Base-by-base conservation (phyloP, 2,797 vertebrate species). In the Cuniculus paca region DNA sequence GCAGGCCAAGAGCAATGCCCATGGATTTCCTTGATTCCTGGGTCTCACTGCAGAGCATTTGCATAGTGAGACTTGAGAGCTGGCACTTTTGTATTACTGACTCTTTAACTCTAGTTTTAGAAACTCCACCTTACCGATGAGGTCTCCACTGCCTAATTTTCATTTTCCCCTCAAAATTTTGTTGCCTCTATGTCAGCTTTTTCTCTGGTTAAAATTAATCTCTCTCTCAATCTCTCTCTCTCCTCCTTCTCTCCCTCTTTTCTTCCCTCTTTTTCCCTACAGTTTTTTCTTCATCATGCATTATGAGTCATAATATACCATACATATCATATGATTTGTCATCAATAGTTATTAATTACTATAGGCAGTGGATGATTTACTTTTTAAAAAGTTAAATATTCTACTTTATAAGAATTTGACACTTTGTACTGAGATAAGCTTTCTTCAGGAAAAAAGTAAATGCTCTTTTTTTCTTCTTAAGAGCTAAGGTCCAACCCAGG, bases 401-500 rank as follows among this genome's bases (percentile, higher is more conserved):
- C 60, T n/a, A 42, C 54, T 88, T 65, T 77, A 60, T 94, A 90
- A 92, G 13, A 94, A 70, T 56, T 34, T n/a, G 52, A 26, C 26
- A 61, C 61, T 75, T 63, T 81, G 17, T 75, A 68, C 42, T 91
- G 72, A 94, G 50, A 75, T 84, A 88, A 93, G 22, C 34, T 83
- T 93, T 96, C 48, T 77, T 80, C 54, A 91, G 14, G 56, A 42
- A 92, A 42, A 80, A 84, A 92, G n/a, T n/a, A n/a, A n/a, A n/a
- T n/a, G n/a, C n/a, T n/a, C n/a, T 10, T 17, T 36, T 17, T 86
- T 65, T 68, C 48, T 26, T 12, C 0, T 58, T 58, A 26, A 39
- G 9, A 78, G 19, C 22, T 65, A 31, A 36, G 20, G 9, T 75
- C 39, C 28, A 68, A 42, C 50, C 50, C 36, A 65, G 28, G 19